Evolutionary conservation across 2,888 invertebrate genomes (phyloP).

Genomic region (Arrhopalites spinosus): DNA sequence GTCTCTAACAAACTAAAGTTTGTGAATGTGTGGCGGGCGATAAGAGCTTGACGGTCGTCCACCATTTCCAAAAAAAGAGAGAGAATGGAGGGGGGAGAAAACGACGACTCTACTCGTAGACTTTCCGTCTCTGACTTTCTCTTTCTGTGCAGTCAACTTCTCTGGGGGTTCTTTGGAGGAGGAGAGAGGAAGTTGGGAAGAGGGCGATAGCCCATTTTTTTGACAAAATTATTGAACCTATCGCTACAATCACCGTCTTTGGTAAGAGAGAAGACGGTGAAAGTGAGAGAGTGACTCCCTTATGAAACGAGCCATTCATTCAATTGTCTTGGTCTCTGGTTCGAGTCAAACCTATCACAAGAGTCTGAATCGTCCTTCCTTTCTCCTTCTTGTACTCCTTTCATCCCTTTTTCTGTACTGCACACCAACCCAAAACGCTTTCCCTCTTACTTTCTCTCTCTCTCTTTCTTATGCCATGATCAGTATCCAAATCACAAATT

Average conservation of each 20-base stretch:
- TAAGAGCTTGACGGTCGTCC: slow-evolving; percentile 4
- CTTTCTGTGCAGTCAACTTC: too few species aligned
- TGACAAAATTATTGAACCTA: slow-evolving; percentile 27
- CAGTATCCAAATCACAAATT: too few species aligned
- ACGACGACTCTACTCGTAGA: too few species aligned
- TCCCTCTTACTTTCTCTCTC: background rate
- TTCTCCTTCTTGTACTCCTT: background rate
- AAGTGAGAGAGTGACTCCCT: background rate
- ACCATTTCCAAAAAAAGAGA: too few species aligned
- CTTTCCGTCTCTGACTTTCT: too few species aligned
- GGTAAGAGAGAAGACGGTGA: background rate
- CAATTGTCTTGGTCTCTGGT: background rate
- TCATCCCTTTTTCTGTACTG: background rate
- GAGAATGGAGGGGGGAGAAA: too few species aligned
- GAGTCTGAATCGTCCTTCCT: background rate
- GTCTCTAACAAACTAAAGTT: slow-evolving; percentile 1
- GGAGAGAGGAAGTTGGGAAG: background rate
- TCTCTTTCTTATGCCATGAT: too few species aligned
- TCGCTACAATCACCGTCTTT: slow-evolving; percentile 17
- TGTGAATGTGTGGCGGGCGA: slow-evolving; percentile 1
- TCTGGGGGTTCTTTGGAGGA: background rate
- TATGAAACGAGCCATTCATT: background rate
- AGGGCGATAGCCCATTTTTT: slow-evolving; percentile 16
- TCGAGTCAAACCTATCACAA: background rate
- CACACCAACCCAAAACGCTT: background rate